Conservation (phyloP, 2,888 invertebrate genomes). For the Drosophila mettleri region DNA sequence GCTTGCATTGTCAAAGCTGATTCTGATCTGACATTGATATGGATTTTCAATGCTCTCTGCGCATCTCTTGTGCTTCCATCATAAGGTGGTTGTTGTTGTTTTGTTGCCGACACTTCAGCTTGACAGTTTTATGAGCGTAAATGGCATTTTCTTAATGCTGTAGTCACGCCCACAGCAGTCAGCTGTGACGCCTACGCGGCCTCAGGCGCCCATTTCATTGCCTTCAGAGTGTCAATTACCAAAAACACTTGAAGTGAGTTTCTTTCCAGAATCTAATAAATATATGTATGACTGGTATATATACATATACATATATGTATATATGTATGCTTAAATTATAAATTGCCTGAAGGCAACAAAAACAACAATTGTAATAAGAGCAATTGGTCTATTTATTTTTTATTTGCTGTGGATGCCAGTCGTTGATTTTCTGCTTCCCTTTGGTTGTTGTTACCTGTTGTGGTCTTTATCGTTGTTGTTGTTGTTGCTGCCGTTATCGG, state of each 20-base stretch:
- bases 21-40: constrained; percentile 49
- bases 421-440: constrained; percentile 73
- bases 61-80: neutral
- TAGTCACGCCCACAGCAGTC: constrained; percentile 56
- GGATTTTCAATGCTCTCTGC: constrained; percentile 29
- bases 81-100: constrained; percentile 13
- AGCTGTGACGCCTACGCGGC: constrained; percentile 17
- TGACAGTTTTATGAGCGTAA: constrained; percentile 75
- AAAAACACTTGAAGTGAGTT: constrained; percentile 45
- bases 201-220: constrained; percentile 47
- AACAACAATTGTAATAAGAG: constrained; percentile 34
- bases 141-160: constrained; percentile 67
- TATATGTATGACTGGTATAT: constrained; percentile 9
- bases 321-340: constrained; percentile 68
- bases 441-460: constrained; percentile 38
- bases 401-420: constrained; percentile 63
- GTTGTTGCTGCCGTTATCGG: constrained; percentile 64
- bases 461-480: constrained; percentile 32
- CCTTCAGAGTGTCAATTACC: constrained; percentile 78
- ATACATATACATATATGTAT: constrained; percentile 24
- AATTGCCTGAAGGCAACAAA: constrained; percentile 60
- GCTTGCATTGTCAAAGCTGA: constrained; percentile 11
- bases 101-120: constrained; percentile 61
- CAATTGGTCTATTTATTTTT: constrained; percentile 73
- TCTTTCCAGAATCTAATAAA: constrained; percentile 35